These are phyloP conservation scores for Rhadinocentrus ornatus DNA, from an alignment of 2,797 vertebrate species.

Conservation along the genomic window DNA sequence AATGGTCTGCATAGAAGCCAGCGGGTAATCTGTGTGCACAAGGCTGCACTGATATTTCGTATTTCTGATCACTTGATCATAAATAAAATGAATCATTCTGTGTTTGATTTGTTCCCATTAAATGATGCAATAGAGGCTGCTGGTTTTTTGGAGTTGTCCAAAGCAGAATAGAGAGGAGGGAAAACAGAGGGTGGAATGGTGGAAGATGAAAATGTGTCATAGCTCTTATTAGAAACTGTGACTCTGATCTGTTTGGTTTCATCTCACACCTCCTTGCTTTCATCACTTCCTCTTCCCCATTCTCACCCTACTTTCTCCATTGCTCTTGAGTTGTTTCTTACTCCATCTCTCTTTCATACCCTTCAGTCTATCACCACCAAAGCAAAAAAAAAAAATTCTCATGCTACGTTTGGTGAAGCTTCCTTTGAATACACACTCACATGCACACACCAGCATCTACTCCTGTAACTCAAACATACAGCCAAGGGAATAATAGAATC, in stretches of 20 bases:
- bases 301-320: background rate
- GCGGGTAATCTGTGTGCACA: constrained; percentile 16
- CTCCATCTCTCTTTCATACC: constrained; percentile 47
- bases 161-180: background rate
- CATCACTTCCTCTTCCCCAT: background rate
- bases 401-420: constrained; percentile 62
- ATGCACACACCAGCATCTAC: constrained; percentile 41
- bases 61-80: constrained; percentile 9
- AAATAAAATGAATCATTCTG: constrained; percentile 20
- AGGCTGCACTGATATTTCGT: constrained; percentile 6
- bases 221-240: constrained; percentile 54
- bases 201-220: constrained; percentile 41
- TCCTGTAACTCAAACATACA: constrained; percentile 61
- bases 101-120: background rate
- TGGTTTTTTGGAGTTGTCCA: background rate
- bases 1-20: background rate
- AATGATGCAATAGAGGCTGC: background rate
- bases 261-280: constrained; percentile 57
- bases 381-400: constrained; percentile 49
- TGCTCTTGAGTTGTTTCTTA: constrained; percentile 30
- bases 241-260: constrained; percentile 60
- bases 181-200: constrained; percentile 11
- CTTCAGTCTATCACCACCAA: constrained; percentile 60
- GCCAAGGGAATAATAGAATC: constrained; percentile 74
- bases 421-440: constrained; percentile 52